Conservation (phyloP, 1,140 invertebrate species). For the Aphaenogaster ashmeadi region DNA sequence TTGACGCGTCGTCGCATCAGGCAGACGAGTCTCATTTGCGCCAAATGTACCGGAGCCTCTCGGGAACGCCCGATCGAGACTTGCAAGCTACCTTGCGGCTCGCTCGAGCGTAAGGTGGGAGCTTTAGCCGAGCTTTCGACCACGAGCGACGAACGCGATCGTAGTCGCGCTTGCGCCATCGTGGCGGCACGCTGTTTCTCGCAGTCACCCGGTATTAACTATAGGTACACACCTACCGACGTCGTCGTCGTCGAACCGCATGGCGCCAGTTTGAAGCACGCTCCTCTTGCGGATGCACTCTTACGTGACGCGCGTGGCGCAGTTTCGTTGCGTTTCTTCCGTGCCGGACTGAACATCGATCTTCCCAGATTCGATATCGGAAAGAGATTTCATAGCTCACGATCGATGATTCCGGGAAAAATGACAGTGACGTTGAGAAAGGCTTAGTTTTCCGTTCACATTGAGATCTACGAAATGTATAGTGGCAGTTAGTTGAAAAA, state of each 20-base stretch:
- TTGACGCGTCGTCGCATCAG: constrained; percentile 2
- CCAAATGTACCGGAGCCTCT: constrained; percentile 46
- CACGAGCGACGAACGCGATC: constrained; percentile 76
- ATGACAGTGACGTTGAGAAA: constrained; percentile 19
- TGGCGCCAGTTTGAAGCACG: constrained; percentile 87
- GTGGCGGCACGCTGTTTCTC: constrained; percentile 59
- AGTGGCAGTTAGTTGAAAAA: background rate
- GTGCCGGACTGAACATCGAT: constrained; percentile 17
- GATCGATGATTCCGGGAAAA: background rate
- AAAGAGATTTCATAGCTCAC: background rate
- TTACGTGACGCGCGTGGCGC: constrained; percentile 65
- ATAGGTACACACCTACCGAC: constrained; percentile 81
- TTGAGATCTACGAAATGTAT: background rate
- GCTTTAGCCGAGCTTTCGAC: constrained; percentile 78
- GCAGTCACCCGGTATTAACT: constrained; percentile 73
- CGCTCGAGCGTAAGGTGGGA: constrained; percentile 59
- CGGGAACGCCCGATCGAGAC: background rate
- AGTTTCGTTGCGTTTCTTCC: constrained; percentile 53
- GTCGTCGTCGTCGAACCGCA: constrained; percentile 80
- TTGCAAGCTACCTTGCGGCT: constrained; percentile 43
- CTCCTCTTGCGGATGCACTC: constrained; percentile 85
- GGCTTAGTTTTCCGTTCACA: background rate
- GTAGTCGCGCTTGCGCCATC: constrained; percentile 80
- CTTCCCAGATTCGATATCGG: background rate
- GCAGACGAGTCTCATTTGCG: constrained; percentile 40